Conservation (phyloP, 2,113 vertebrate genomes). For the Mystacornis crossleyi region DNA sequence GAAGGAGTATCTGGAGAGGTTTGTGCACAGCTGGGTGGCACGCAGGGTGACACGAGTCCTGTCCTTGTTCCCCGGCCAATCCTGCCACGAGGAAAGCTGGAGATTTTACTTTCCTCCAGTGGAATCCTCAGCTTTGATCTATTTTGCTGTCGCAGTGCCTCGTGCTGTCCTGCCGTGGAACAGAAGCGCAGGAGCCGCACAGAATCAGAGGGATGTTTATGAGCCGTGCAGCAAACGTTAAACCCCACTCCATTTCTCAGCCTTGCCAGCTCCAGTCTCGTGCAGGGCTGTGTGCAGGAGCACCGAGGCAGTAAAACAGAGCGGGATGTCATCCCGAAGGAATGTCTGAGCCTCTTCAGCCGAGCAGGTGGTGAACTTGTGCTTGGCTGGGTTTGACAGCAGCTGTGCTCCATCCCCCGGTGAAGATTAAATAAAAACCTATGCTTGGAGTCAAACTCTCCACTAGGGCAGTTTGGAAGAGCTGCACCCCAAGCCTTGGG, state of each 20-base stretch:
- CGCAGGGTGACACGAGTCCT: background rate
- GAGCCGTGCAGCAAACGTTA: background rate
- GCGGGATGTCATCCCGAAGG: background rate
- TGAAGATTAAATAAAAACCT: background rate
- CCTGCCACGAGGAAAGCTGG: background rate
- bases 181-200: background rate
- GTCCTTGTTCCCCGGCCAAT: background rate
- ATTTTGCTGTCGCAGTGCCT: background rate
- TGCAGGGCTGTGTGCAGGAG: background rate
- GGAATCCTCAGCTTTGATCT: background rate
- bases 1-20: background rate
- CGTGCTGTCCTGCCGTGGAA: background rate
- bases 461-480: background rate
- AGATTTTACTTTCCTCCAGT: background rate
- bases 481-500: background rate
- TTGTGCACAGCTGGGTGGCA: background rate
- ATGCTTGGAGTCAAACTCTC: background rate
- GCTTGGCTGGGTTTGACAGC: background rate
- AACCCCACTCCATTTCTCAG: background rate
- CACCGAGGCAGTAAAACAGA: background rate
- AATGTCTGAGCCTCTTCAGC: background rate
- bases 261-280: accelerated
- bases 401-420: background rate
- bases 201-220: background rate
- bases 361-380: background rate